A percentile compares a stretch with the other conserved stretches of the same genome.
Evolutionary conservation across 2,113 vertebrate species (phyloP).

Genomic region (Mus spicilegus): DNA sequence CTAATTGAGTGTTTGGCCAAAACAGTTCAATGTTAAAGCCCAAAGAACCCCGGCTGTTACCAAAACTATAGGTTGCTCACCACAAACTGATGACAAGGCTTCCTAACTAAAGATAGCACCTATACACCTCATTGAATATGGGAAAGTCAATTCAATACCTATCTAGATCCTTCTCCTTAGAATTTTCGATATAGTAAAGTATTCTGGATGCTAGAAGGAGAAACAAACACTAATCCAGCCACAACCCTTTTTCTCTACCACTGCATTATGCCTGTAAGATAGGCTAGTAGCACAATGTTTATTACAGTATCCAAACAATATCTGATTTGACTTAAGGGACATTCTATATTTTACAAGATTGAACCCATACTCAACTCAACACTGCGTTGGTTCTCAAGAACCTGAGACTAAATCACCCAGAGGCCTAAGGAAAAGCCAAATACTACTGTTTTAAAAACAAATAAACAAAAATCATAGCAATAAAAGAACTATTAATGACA

Average conservation of each 20-base stretch:
- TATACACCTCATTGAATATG: neutral
- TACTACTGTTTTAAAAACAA: neutral
- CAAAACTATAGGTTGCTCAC: neutral
- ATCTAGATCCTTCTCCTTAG: neutral
- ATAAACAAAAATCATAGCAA: neutral
- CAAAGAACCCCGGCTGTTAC: neutral
- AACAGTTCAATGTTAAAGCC: neutral
- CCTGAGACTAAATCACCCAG: neutral
- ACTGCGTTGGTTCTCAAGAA: neutral
- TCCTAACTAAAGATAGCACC: neutral
- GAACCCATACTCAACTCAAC: neutral
- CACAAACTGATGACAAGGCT: neutral
- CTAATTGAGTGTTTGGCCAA: neutral
- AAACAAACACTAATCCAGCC: neutral
- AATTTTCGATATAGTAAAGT: neutral
- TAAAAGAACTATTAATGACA: neutral
- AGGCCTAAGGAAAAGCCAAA: neutral
- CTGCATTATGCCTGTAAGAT: accelerated
- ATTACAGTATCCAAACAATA: neutral
- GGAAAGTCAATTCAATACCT: neutral
- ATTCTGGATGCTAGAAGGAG: neutral
- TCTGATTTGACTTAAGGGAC: neutral
- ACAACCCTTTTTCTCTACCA: neutral
- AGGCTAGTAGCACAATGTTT: neutral
- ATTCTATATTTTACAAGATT: neutral